Conservation (phyloP, 2,888 invertebrate genomes). For the Notodonta dromedarius region DNA sequence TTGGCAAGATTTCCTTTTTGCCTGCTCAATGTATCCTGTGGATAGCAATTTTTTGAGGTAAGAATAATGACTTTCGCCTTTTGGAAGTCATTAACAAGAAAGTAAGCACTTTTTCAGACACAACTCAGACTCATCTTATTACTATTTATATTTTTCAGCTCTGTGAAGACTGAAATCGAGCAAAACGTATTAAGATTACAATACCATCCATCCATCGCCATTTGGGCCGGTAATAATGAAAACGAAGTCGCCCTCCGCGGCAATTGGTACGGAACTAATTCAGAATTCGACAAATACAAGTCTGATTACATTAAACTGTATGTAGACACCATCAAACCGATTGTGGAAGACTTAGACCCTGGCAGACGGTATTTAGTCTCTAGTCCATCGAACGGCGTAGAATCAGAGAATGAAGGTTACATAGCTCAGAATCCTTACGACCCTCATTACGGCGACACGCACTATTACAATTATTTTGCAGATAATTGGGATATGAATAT, state of each 20-base stretch:
- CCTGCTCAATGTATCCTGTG: conserved; percentile 96
- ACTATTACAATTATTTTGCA: conserved; percentile 93
- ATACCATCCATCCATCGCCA: conserved; percentile 92
- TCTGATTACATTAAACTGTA: conserved; percentile 93
- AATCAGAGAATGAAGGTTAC: conserved; percentile 89
- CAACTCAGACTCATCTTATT: too few species aligned
- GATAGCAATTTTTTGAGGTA: conserved; percentile 87
- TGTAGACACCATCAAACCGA: conserved; percentile 88
- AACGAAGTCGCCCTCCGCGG: conserved; percentile 95
- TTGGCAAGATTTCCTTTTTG: conserved; percentile 99
- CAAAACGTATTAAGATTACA: conserved; percentile 93
- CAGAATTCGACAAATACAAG: conserved; percentile 83
- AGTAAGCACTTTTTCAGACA: too few species aligned
- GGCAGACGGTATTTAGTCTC: conserved; percentile 90
- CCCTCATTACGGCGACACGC: conserved; percentile 93
- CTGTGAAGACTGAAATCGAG: conserved; percentile 89
- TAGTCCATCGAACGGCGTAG: conserved; percentile 95
- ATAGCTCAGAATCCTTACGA: conserved; percentile 91
- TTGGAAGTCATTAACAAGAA: too few species aligned
- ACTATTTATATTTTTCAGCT: conserved; percentile 59
- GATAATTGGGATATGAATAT: conserved; percentile 92
- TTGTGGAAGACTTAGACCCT: conserved; percentile 85
- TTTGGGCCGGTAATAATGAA: conserved; percentile 99
- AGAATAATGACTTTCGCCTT: conserved; percentile 27
- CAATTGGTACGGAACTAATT: conserved; percentile 89